Evolutionary conservation across 1,140 invertebrate species (phyloP), one percentile per base, ranked within the genome.

Genomic region (Anastrepha obliqua): DNA sequence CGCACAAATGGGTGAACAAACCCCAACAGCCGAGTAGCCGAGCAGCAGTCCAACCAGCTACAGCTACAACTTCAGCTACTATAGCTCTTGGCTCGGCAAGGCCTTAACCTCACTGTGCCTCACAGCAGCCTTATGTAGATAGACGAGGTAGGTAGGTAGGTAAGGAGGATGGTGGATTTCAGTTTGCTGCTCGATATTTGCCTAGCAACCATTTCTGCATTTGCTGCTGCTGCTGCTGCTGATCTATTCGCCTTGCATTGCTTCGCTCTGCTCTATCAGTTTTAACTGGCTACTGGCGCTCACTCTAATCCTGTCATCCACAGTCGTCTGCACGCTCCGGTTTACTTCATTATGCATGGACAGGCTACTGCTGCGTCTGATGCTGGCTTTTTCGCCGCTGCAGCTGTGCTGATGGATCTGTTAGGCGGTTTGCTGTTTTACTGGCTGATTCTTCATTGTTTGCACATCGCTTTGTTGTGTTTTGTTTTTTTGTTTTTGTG

Each of bases 311-410:
- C 74, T 81, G n/a, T 42, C 70, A 20, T 20, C 9, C 47, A 55
- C 47, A 58, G 47, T 20, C 44, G 47, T 81, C 74, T 81, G 47
- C 74, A 81, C 47, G 74, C 74, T 55, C 74, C 13, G 51, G 47
- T 47, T 9, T 81, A 55, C 58, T 86, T 62, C 85, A 86, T 86
- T 86, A 86, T 86, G 59, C 85, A 86, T 62, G 62, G 85, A 44
- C 85, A 86, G 85, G 85, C 74, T 15, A 55, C 9, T n/a, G 17
- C 6, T 42, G 47, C 70, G 29, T n/a, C 11, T 62, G 13, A 8
- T 62, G 17, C 60, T 62, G 9, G 60, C 17, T n/a, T 67, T 67
- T 51, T 17, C 13, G 70, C 42, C 7, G 70, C 70, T n/a, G 70
- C 70, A 78, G 44, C 39, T 78, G 70, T 78, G 47, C 47, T 81